Evolutionary conservation across 2,113 vertebrate genomes (phyloP).

Genomic region (Poeciliopsis turrubarensis): DNA sequence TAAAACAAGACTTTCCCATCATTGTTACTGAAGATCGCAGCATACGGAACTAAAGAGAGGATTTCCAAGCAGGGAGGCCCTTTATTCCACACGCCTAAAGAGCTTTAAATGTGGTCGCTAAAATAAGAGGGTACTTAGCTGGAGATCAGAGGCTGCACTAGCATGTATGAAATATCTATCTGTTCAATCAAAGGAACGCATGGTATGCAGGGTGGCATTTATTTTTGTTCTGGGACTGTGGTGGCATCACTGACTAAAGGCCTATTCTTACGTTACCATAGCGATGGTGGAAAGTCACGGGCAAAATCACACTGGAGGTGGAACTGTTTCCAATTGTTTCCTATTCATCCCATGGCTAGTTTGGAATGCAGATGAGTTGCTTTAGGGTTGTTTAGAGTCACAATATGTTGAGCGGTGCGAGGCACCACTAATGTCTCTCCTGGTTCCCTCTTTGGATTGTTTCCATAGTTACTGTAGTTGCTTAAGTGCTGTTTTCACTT

Average conservation of each 20-base stretch:
- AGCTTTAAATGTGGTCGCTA: constrained; percentile 51
- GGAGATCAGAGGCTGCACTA: constrained; percentile 34
- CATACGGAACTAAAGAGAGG: constrained; percentile 31
- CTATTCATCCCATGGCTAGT: constrained; percentile 69
- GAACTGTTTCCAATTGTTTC: constrained; percentile 69
- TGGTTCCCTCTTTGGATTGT: constrained; percentile 55
- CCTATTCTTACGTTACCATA: constrained; percentile 48
- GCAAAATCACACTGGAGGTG: constrained; percentile 58
- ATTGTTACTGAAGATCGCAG: constrained; percentile 50
- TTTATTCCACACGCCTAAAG: constrained; percentile 44
- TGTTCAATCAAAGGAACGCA: constrained; percentile 34
- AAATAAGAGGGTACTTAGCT: constrained; percentile 50
- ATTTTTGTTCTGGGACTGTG: constrained; percentile 25
- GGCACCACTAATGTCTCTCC: constrained; percentile 49
- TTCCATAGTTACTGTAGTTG: constrained; percentile 65
- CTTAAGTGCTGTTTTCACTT: constrained; percentile 65
- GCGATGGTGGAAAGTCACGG: constrained; percentile 44
- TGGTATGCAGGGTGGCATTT: constrained; percentile 36
- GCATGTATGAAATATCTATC: constrained; percentile 51
- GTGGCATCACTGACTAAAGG: constrained; percentile 46
- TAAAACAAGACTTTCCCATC: constrained; percentile 57
- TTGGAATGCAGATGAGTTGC: constrained; percentile 81
- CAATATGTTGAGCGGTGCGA: constrained; percentile 64
- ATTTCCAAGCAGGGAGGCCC: constrained; percentile 39
- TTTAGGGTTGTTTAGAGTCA: constrained; percentile 76